Evolutionary conservation across 2,113 vertebrate genomes (phyloP).

Genomic region (Petrocephalus microphthalmus): DNA sequence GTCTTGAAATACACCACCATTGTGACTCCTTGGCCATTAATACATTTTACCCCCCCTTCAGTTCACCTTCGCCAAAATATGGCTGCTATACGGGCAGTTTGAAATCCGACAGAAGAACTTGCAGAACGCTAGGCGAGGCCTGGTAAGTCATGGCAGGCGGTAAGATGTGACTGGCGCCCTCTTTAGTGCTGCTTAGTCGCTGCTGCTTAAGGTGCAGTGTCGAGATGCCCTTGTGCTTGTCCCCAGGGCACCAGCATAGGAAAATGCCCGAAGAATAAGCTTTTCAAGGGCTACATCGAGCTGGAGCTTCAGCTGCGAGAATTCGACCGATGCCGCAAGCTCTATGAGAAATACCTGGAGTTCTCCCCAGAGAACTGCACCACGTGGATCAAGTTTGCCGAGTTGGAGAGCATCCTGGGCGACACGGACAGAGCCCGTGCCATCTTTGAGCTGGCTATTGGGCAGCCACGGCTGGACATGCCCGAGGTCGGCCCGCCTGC

Average conservation of each 20-base stretch:
- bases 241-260: slow-evolving; percentile 83
- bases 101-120: slow-evolving; percentile 96
- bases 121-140: slow-evolving; percentile 73
- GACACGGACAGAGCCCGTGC: slow-evolving; percentile 81
- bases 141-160: slow-evolving; percentile 70
- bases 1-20: not conserved
- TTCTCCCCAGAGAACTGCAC: slow-evolving; percentile 92
- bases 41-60: slow-evolving; percentile 47
- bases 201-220: not conserved
- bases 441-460: slow-evolving; percentile 90
- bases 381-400: slow-evolving; percentile 96
- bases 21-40: not conserved
- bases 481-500: slow-evolving; percentile 71
- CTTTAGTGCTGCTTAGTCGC: not conserved
- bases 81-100: slow-evolving; percentile 87
- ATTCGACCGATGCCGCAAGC: slow-evolving; percentile 93
- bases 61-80: slow-evolving; percentile 98
- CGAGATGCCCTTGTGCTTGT: not conserved
- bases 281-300: slow-evolving; percentile 97
- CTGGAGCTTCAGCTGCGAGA: slow-evolving; percentile 89
- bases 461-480: slow-evolving; percentile 92
- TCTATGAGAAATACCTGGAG: slow-evolving; percentile 95
- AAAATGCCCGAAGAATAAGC: slow-evolving; percentile 92
- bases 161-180: not conserved
- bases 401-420: slow-evolving; percentile 91